Conservation (phyloP, 1,140 invertebrate genomes). For the Sogatella furcifera region DNA sequence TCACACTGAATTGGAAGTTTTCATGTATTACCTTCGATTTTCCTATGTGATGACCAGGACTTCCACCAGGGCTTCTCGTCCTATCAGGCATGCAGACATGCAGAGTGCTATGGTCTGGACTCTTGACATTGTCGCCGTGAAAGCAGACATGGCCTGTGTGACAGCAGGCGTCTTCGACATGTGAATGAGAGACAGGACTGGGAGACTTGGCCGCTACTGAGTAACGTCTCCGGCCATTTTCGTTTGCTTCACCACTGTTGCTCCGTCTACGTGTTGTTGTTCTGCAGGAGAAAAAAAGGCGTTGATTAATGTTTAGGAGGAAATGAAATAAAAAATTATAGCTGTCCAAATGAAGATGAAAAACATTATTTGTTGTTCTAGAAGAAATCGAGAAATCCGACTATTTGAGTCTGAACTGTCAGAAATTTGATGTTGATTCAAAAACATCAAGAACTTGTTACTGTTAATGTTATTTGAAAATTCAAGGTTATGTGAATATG, state of each 20-base stretch:
- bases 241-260: conserved; percentile 8
- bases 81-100: conserved; percentile 8
- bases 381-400: too few species aligned
- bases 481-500: too few species aligned
- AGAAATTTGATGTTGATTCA: too few species aligned
- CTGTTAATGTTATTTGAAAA: too few species aligned
- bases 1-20: not conserved
- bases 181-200: conserved; percentile 14
- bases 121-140: not conserved
- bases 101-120: not conserved
- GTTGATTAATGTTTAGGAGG: too few species aligned
- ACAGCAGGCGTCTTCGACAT: conserved; percentile 6
- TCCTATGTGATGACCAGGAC: conserved; percentile 17
- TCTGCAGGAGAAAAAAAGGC: too few species aligned
- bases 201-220: conserved; percentile 16
- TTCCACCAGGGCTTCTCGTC: conserved; percentile 22
- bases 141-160: not conserved
- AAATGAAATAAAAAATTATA: too few species aligned
- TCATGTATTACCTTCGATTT: conserved; percentile 4
- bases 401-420: too few species aligned
- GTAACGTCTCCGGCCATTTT: conserved; percentile 12
- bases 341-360: too few species aligned
- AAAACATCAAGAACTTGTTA: too few species aligned
- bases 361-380: too few species aligned
- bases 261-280: conserved; percentile 16